Evolutionary conservation across 2,113 vertebrate species (phyloP).

Genomic region (Macaca fascicularis): T2T-MFA8v1.1 NC_088380.1:71224001-71224500

Average conservation of each 20-base stretch:
- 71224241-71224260: neutral
- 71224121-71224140: neutral
- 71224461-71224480: neutral
- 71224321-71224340: neutral
- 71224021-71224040: too few species aligned
- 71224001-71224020: too few species aligned
- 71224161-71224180: neutral
- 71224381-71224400: neutral
- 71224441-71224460: neutral
- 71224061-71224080: fast-evolving
- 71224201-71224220: neutral
- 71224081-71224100: too few species aligned
- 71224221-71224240: neutral
- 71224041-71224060: fast-evolving
- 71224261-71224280: neutral
- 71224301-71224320: neutral
- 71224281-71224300: neutral
- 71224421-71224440: neutral
- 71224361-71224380: neutral
- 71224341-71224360: neutral
- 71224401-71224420: neutral
- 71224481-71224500: neutral
- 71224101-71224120: neutral
- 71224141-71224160: neutral
- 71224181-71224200: neutral